Evolutionary conservation across 2,113 vertebrate genomes (phyloP), one percentile per base, ranked within the genome.

Genomic region (Ctenodactylus gundi): DNA sequence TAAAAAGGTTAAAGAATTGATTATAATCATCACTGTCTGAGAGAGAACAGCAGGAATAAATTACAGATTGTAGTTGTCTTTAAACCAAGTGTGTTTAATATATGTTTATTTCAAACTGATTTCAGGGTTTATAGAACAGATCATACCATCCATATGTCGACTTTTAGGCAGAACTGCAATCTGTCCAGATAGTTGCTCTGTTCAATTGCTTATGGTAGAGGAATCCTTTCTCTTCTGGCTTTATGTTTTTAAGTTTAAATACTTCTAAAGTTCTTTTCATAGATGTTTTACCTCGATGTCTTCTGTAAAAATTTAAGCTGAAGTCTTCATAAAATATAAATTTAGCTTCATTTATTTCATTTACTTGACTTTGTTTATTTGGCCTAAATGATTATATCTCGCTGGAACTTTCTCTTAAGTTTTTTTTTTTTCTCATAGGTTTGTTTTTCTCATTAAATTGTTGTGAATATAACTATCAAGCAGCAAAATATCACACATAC

Each of bases 1-100:
- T 96, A 93, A 94, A 96, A 97, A 93, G 84, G 92, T 94, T 94
- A 96, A 90, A 91, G 72, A 96, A 95, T 84, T 96, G 88, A 95
- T 96, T 97, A 89, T 91, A 94, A 95, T 97, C 80, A 92, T 96
- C 94, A 93, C 64, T 95, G 49, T 93, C 76, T 18, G 53, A 93
- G 70, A 70, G 75, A 89, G 94, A 96, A 49, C 87, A 95, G 90
- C 85, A 88, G 95, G 84, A 95, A 88, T 78, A 85, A 97, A 97
- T 96, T 93, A 94, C 46, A 62, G 70, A 83, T 90, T 55, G 88
- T 70, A 87, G 83, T 88, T 97, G 90, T 93, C 58, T 94, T 62
- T 55, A 72, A 93, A 34, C 23, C 64, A 73, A 94, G 73, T 51
- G 14, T 81, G 29, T 94, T 93, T 96, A 95, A 82, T 93, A 73